Evolutionary conservation across 2,888 invertebrate species (phyloP).

Genomic region (Anoncus sp.): DNA sequence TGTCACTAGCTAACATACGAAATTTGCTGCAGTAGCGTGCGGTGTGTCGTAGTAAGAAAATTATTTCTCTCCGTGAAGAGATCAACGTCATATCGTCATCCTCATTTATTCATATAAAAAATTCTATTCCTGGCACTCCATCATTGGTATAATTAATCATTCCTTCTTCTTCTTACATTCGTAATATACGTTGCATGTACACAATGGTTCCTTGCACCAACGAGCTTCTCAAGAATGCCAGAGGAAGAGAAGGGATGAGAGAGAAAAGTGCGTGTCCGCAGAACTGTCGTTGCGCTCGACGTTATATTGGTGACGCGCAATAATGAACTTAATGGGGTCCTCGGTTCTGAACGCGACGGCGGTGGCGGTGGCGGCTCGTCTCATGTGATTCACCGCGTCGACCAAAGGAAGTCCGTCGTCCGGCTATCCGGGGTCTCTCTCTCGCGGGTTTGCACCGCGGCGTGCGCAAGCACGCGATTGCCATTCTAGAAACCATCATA

Average conservation of each 20-base stretch:
- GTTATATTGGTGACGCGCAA: slow-evolving; percentile 68
- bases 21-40: too few species aligned
- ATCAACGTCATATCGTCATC: slow-evolving; percentile 19
- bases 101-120: slow-evolving; percentile 36
- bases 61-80: neutral
- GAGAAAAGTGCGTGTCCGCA: slow-evolving; percentile 50
- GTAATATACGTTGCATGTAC: neutral
- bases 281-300: slow-evolving; percentile 36
- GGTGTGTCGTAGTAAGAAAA: too few species aligned
- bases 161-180: slow-evolving; percentile 15
- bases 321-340: slow-evolving; percentile 68
- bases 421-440: slow-evolving; percentile 32
- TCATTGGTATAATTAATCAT: slow-evolving; percentile 46
- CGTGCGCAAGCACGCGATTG: too few species aligned
- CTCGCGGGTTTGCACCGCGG: neutral
- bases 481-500: slow-evolving; percentile 54
- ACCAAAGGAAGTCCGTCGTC: slow-evolving; percentile 61
- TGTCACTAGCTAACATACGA: too few species aligned
- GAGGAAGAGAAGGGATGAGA: neutral
- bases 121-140: slow-evolving; percentile 4
- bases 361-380: slow-evolving; percentile 62
- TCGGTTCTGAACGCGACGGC: slow-evolving; percentile 39
- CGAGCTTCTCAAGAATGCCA: slow-evolving; percentile 28
- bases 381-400: slow-evolving; percentile 64
- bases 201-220: neutral